Conservation (phyloP, 1,140 invertebrate genomes). For the Popillia japonica region DNA sequence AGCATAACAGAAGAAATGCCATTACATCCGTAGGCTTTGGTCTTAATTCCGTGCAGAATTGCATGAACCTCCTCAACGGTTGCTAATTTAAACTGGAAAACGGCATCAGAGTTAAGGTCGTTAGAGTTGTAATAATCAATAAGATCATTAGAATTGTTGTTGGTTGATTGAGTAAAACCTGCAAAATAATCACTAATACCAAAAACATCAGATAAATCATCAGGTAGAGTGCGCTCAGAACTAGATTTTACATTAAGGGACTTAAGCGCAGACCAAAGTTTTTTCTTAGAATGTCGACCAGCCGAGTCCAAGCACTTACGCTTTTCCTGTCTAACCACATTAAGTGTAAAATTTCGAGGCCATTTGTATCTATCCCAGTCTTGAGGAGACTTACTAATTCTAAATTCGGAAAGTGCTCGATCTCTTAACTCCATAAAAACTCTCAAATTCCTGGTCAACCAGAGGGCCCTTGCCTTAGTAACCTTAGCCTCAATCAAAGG, state of each 20-base stretch:
- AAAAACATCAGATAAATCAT: neutral
- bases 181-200: neutral
- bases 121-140: neutral
- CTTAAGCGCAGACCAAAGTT: neutral
- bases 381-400: slow-evolving; percentile 6
- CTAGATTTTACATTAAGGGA: neutral
- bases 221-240: neutral
- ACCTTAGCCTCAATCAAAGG: slow-evolving; percentile 22
- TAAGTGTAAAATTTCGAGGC: slow-evolving; percentile 26
- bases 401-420: slow-evolving; percentile 35
- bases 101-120: neutral
- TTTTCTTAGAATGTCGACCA: neutral
- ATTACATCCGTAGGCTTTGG: too few species aligned
- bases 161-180: neutral
- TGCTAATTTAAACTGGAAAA: neutral
- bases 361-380: slow-evolving; percentile 39
- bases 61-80: neutral
- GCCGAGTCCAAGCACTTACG: slow-evolving; percentile 23
- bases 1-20: slow-evolving; percentile 25
- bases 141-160: neutral
- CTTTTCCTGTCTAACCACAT: slow-evolving; percentile 35
- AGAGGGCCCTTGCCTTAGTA: slow-evolving; percentile 25
- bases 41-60: too few species aligned
- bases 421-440: slow-evolving; percentile 36
- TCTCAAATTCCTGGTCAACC: slow-evolving; percentile 36